Evolutionary conservation across 37 sponge, comb jelly and placozoan genomes (phyloP), one percentile per base, ranked within the genome.

Genomic region (Halisarca cf. caerulea): DNA sequence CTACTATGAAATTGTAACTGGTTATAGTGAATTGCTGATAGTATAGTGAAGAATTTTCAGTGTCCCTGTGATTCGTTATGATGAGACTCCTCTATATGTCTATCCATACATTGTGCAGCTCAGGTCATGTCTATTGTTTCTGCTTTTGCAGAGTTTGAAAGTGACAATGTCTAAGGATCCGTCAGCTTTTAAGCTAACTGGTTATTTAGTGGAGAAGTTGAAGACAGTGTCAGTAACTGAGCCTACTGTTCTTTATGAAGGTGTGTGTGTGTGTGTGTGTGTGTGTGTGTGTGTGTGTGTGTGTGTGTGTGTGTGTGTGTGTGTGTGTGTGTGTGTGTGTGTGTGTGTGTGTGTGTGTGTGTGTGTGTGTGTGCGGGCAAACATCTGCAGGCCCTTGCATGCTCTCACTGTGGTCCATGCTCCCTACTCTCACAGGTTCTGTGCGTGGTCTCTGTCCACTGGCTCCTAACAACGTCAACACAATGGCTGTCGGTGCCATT

Each of bases 121-220:
- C n/a, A n/a, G n/a, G n/a, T n/a, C n/a, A n/a, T n/a, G n/a, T n/a
- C n/a, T n/a, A n/a, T n/a, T n/a, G n/a, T n/a, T n/a, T n/a, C n/a
- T n/a, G 32, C 35, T 24, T 9, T 77, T 9, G 32, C 44, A 95
- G 94, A 90, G 90, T 8, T 80, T 97, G 32, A 89, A 83, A 39
- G 79, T 97, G 2, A 94, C 95, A n/a, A 97, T 97, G 97, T 88
- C 88, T 58, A 97, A 97, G 81, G 90, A 97, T 66, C 97, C 97
- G 14, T 87, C 92, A 30, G 69, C 83, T n/a, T 94, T 97, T 59
- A 93, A 97, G 45, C 72, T 97, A 57, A 45, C 72, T 35, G 97
- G 93, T 36, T 53, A 71, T 18, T 83, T 97, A 7, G 84, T 58
- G 11, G 91, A 91, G 17, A 81, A 87, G 28, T 33, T 89, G 33